Base-by-base conservation (phyloP, 2,888 invertebrate species). In the Lasioglossum pauxillum region DNA sequence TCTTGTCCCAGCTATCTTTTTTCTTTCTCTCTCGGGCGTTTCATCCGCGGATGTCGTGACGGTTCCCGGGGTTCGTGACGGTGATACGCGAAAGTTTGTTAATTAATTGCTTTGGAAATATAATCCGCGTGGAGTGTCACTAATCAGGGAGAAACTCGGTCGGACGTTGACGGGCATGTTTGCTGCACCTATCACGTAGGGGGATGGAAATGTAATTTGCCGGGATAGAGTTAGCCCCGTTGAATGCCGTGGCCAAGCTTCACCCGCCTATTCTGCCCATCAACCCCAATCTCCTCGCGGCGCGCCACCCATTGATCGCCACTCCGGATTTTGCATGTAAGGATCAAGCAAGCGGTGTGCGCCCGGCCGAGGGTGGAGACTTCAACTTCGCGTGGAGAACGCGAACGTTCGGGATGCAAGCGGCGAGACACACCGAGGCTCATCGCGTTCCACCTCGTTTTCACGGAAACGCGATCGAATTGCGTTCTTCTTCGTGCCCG, bases 131-230 rank as follows among this genome's bases (percentile, higher is more conserved):
- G 84, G 87, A 89, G 89, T 89, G 88, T 92, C 90, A 91, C 92
- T 92, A 92, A 92, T 92, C 91, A 92, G 90, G 88, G 85, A 86
- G 91, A 91, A 92, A 92, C 89, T 92, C 90, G 89, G 91, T 92
- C 87, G 91, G 92, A 92, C 92, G 90, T 92, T 92, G 92, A 92
- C 92, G 92, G 90, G 91, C 91, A 90, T 92, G 92, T 91, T 92
- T 92, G 92, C 91, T 90, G 91, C 92, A 91, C 90, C 92, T 92
- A 92, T 93, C 92, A 90, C 89, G 91, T 90, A 91, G 90, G 83
- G 88, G 92, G 92, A 93, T 92, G 90, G 90, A 93, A 93, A 92
- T 92, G 92, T 91, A 93, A 93, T 93, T 92, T 92, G 90, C 92
- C 83, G 84, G 87, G 89, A 92, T 92, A 91, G 92, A 92, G 91